Evolutionary conservation across 2,797 vertebrate species (phyloP), one percentile per base, ranked within the genome.

Genomic region (Enteromius treurensis): DNA sequence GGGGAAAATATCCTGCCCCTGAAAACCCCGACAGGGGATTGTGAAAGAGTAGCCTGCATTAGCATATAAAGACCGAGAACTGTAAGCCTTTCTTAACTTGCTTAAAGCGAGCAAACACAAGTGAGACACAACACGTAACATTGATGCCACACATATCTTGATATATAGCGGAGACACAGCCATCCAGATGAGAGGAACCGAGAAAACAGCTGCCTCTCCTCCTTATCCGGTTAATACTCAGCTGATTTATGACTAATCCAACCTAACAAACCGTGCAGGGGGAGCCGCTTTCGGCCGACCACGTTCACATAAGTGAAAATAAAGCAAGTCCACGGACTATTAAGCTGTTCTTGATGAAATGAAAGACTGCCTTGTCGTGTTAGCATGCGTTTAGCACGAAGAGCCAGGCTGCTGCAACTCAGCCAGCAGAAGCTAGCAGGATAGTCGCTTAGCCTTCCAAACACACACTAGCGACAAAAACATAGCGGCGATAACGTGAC

Each of bases 201-300:
- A 77, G 75, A 77, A 77, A 77, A 77, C 74, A 83, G 81, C 81
- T 83, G 81, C 81, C 74, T 70, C 23, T 60, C 51, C 65, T 67
- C 68, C 55, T 70, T 74, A 83, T 69, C 81, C 81, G 81, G 81
- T 83, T 70, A 70, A 83, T 69, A 47, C 74, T 77, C 81, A 83
- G 64, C 74, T 83, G 74, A 83, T 83, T 83, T 77, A 70, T 77
- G 74, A 77, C 81, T 83, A 83, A 83, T 70, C 74, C 81, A 83
- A 8, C 81, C 47, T 49, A 76, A 70, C 74, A 77, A 70, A 34
- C 81, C 49, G 58, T 70, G 13, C 23, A 58, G 6, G 26, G 64
- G 65, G 14, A 60, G 40, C 49, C 34, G 23, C 73, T 60, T 6
- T 83, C 37, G 49, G 23, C 51, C 34, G 37, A 34, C 49, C n/a